Base-by-base conservation (phyloP, 2,888 invertebrate genomes). In the Meta bourneti region DNA sequence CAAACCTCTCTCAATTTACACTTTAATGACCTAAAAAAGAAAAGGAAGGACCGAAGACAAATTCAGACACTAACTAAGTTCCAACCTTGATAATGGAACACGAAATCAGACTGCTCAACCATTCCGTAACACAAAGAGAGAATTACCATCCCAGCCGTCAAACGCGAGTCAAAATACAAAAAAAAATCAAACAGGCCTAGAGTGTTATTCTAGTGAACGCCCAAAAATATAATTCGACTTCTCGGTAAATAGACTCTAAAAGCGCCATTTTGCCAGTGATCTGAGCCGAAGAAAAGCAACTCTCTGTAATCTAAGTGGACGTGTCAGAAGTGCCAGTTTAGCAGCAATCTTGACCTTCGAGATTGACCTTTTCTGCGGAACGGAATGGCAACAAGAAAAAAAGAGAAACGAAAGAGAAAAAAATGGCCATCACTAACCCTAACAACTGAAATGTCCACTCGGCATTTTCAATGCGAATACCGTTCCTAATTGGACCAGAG, bases 401-500 rank as follows among this genome's bases (percentile, higher is more conserved):
- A 1, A 20, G 13, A 72, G 52, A 54, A 83, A 72, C 6, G 8
- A 13, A 7, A 20, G 19, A 1, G 2, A 34, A 34, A 34, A 34
- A 34, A 34, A 34, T 34, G 49, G 20, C 34, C 51, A 34, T 16
- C 69, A 78, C 78, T 86, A 77, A 86, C 78, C 86, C 85, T 51
- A 80, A 71, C 52, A 20, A 7, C n/a, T 19, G 20, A 77, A 69
- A 77, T 54, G 20, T 54, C 20, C 48, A 19, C 8, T 51, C 48
- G 71, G 78, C 84, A 84, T 84, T 84, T 86, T 86, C 69, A 78
- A 69, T 78, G 52, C 86, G 52, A 54, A 61, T 34, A 86, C 86
- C 78, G 49, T 70, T 78, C 13, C 79, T 87, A 80, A 80, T n/a
- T 80, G 79, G 87, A 48, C 16, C 9, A 49, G 74, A 80, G 74